A percentile compares a stretch with the other conserved stretches of the same genome.
Conservation (phyloP, 2,797 vertebrate species). For the Simalia tracyae region DNA sequence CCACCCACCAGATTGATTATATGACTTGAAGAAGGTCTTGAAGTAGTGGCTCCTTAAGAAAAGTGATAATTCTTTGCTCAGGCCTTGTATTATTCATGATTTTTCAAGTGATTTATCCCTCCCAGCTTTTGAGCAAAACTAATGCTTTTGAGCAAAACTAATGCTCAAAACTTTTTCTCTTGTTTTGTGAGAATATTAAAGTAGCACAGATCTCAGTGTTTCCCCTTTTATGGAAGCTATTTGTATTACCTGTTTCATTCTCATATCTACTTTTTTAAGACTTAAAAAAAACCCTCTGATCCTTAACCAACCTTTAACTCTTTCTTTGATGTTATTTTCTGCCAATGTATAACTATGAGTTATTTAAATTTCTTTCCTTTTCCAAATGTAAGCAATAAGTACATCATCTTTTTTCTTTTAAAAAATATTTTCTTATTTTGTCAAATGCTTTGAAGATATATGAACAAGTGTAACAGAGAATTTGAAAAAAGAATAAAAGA, state of each 20-base stretch:
- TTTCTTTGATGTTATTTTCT: background rate
- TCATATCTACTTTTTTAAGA: background rate
- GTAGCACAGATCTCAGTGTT: background rate
- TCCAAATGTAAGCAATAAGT: background rate
- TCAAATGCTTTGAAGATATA: background rate
- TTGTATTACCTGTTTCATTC: background rate
- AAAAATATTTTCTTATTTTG: background rate
- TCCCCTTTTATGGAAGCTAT: background rate
- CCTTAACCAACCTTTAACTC: background rate
- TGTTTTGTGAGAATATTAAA: background rate
- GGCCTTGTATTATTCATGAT: background rate
- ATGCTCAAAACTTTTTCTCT: background rate
- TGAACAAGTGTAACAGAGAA: background rate
- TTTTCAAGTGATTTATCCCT: background rate
- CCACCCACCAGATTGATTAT: background rate
- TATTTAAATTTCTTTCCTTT: background rate
- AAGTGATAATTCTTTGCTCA: background rate
- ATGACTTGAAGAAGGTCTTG: background rate
- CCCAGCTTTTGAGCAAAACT: background rate
- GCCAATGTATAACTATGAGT: background rate
- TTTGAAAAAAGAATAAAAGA: background rate
- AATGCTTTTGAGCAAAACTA: background rate
- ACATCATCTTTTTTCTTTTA: background rate
- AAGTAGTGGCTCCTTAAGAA: background rate
- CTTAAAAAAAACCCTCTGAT: background rate